Conservation (phyloP, 2,888 invertebrate species). For the Himalopsyche anomala region DNA sequence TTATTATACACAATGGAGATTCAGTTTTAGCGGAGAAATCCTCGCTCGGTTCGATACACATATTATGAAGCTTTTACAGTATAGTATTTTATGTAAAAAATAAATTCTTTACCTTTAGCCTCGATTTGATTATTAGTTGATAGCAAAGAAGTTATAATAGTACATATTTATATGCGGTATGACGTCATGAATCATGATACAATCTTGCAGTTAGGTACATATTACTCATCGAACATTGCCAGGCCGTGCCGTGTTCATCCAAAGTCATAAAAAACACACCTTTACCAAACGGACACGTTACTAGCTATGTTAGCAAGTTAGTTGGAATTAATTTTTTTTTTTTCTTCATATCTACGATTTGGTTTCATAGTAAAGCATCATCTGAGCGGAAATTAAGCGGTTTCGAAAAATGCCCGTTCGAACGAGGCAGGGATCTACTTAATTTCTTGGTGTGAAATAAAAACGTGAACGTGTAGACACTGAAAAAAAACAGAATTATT, state of each 20-base stretch:
- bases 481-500: too few relatives aligned
- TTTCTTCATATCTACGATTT: neutral
- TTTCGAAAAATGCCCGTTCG: neutral
- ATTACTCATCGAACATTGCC: neutral
- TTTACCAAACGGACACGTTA: slow-evolving; percentile 5
- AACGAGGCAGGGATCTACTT: neutral
- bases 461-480: too few relatives aligned
- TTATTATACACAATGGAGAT: too few relatives aligned
- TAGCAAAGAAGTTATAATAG: neutral
- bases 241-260: slow-evolving; percentile 3
- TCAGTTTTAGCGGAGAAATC: too few relatives aligned
- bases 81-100: too few relatives aligned
- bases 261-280: slow-evolving; percentile 2
- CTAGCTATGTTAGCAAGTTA: neutral
- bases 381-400: slow-evolving; percentile 2
- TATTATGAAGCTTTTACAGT: too few relatives aligned
- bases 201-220: neutral
- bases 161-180: neutral
- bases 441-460: neutral
- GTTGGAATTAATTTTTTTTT: neutral
- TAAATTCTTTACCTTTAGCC: too few relatives aligned
- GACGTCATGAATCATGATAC: slow-evolving; percentile 23
- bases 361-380: neutral
- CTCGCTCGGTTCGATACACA: too few relatives aligned
- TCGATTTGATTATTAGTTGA: too few relatives aligned